These are phyloP conservation scores for Gymnocypris eckloni DNA, from an alignment of 2,797 vertebrate genomes.

Conservation along the genomic window DNA sequence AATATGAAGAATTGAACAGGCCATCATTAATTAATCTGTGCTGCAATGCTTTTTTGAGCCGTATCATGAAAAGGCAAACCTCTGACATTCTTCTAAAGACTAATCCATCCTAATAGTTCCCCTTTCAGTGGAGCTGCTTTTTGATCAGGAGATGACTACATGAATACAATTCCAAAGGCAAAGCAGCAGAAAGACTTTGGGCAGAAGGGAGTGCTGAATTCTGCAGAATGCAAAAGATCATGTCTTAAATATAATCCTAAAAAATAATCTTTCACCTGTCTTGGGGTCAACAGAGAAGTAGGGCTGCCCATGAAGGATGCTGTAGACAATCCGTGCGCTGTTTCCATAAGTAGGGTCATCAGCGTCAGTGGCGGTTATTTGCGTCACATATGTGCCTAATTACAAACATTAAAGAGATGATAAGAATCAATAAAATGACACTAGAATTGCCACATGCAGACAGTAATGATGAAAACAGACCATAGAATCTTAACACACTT, in stretches of 20 bases:
- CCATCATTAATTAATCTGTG: conserved; percentile 57
- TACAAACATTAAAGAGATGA: conserved; percentile 5
- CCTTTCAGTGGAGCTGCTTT: conserved; percentile 41
- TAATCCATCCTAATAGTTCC: conserved; percentile 55
- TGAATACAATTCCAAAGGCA: conserved; percentile 44
- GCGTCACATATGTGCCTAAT: conserved; percentile 90
- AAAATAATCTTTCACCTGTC: conserved; percentile 82
- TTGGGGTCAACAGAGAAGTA: conserved; percentile 96
- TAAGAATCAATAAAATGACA: background rate
- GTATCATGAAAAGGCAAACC: conserved; percentile 42
- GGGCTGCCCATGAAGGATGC: conserved; percentile 92
- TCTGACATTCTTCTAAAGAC: conserved; percentile 54
- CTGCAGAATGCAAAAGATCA: background rate
- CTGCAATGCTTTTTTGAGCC: conserved; percentile 6
- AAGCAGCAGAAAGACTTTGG: conserved; percentile 18
- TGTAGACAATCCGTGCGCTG: conserved; percentile 93
- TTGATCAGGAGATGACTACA: conserved; percentile 47
- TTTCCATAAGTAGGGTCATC: conserved; percentile 94
- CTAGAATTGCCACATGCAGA: background rate
- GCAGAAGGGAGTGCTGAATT: background rate
- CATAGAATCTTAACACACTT: background rate
- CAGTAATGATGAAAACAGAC: background rate
- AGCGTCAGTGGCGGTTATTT: conserved; percentile 91
- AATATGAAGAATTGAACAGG: conserved; percentile 34
- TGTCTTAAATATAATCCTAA: background rate